Percentiles rank a stretch among this genome's conserved stretches.
phyloP scores from a whole-genome alignment of 1,140 invertebrate genomes.

The Rhopalosiphum maidis region DNA sequence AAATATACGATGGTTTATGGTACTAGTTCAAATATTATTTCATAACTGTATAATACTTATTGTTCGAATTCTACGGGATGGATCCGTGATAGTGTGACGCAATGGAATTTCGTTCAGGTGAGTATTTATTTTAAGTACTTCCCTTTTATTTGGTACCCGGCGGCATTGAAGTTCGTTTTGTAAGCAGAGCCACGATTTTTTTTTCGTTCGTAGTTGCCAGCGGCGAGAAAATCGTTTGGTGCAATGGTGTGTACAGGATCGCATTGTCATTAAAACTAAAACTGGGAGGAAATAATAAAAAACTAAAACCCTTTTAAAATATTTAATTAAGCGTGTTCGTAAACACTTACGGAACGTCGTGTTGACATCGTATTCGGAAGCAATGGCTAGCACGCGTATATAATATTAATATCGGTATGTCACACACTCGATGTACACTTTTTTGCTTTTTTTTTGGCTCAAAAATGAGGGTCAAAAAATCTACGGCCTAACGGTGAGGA shows the following conservation, averaged over 20 bases:
- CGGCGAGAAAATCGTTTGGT: not conserved
- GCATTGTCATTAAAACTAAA: slow-evolving; percentile 5
- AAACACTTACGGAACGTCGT: slow-evolving; percentile 35
- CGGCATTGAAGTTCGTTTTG: not conserved
- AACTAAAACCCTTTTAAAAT: slow-evolving; percentile 31
- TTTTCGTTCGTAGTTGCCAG: not conserved
- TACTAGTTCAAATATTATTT: not conserved
- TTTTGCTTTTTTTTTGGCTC: not conserved
- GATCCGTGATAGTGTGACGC: not conserved
- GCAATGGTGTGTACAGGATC: not conserved
- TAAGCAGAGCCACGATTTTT: not conserved
- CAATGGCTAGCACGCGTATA: not conserved
- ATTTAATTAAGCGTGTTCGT: slow-evolving; percentile 52
- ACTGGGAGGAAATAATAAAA: not conserved
- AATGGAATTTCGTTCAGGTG: not conserved
- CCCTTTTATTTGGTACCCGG: not conserved
- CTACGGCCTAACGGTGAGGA: not conserved
- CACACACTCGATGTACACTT: not conserved
- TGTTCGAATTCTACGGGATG: not conserved
- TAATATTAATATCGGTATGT: slow-evolving; percentile 12
- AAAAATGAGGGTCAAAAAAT: slow-evolving; percentile 30
- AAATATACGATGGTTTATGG: not conserved
- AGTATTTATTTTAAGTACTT: not conserved
- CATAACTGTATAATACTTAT: not conserved
- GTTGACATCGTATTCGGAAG: not conserved